Evolutionary conservation across 1,140 invertebrate genomes (phyloP).

Genomic region (Drosophila albomicans): DNA sequence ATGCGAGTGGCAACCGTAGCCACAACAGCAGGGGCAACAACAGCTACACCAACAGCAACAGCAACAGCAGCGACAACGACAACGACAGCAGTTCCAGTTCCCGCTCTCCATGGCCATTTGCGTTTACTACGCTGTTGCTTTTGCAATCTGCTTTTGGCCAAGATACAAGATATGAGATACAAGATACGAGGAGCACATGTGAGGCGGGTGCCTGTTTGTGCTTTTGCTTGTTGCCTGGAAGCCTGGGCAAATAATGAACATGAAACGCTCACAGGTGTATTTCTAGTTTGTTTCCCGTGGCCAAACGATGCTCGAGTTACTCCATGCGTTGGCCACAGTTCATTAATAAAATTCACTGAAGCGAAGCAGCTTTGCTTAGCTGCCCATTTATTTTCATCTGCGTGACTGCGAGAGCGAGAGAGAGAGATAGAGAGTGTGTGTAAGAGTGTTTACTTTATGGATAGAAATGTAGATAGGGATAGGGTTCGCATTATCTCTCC

Average conservation of each 20-base stretch:
- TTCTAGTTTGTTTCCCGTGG: conserved; percentile 70
- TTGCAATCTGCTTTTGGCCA: conserved; percentile 68
- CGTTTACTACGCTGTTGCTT: conserved; percentile 68
- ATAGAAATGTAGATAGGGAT: conserved; percentile 35
- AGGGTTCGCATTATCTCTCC: conserved; percentile 27
- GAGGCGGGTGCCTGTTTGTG: conserved; percentile 27
- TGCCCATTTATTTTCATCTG: conserved; percentile 70
- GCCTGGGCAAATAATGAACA: conserved; percentile 73
- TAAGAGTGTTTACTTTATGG: conserved; percentile 46
- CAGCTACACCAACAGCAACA: conserved; percentile 23
- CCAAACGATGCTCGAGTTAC: conserved; percentile 73
- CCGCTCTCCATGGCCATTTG: conserved; percentile 74
- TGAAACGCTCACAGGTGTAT: conserved; percentile 74
- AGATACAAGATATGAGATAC: conserved; percentile 65
- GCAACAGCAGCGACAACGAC: conserved; percentile 44
- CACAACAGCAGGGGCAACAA: conserved; percentile 16
- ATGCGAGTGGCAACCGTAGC: conserved; percentile 64
- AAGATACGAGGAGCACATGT: conserved; percentile 55
- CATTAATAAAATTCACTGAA: conserved; percentile 82
- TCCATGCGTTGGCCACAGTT: conserved; percentile 73
- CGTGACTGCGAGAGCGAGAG: neutral
- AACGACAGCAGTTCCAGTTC: conserved; percentile 43
- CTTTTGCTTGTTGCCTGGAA: conserved; percentile 17
- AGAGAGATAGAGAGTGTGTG: conserved; percentile 29
- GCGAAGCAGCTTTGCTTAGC: conserved; percentile 73